Evolutionary conservation across 2,888 invertebrate species (phyloP).

Genomic region (Octodonta nipae): DNA sequence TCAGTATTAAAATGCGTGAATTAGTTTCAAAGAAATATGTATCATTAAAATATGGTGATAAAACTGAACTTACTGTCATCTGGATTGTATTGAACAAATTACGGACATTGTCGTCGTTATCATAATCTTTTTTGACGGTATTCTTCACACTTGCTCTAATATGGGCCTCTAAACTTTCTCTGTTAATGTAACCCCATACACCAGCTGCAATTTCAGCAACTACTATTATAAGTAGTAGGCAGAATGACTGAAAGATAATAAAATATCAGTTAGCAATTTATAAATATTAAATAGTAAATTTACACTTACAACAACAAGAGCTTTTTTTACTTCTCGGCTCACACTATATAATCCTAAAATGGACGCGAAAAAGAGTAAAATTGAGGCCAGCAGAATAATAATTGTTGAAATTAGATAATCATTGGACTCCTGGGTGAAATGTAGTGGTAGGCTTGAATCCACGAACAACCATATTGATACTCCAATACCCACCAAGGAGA

Average conservation of each 20-base stretch:
- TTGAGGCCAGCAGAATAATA: constrained; percentile 57
- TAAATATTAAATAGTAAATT: constrained; percentile 5
- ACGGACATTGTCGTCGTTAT: constrained; percentile 39
- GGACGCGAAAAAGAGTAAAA: constrained; percentile 59
- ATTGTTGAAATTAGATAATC: constrained; percentile 57
- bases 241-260: constrained; percentile 52
- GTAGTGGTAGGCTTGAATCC: constrained; percentile 59
- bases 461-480: constrained; percentile 65
- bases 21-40: too few species aligned
- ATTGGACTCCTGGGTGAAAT: constrained; percentile 49
- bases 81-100: constrained; percentile 55
- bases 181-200: constrained; percentile 62
- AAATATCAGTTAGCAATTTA: not conserved
- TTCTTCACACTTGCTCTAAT: constrained; percentile 48
- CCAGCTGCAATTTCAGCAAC: constrained; percentile 66
- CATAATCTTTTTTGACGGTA: constrained; percentile 52
- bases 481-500: constrained; percentile 55
- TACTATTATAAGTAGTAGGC: constrained; percentile 60
- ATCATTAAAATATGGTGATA: too few species aligned
- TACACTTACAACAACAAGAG: constrained; percentile 59
- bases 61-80: constrained; percentile 44
- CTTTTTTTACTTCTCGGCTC: constrained; percentile 60
- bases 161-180: constrained; percentile 50
- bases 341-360: constrained; percentile 77
- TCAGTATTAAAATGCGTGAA: too few species aligned